Evolutionary conservation across 2,888 invertebrate genomes (phyloP), one percentile per base, ranked within the genome.

Genomic region (Polymixis lichenea): DNA sequence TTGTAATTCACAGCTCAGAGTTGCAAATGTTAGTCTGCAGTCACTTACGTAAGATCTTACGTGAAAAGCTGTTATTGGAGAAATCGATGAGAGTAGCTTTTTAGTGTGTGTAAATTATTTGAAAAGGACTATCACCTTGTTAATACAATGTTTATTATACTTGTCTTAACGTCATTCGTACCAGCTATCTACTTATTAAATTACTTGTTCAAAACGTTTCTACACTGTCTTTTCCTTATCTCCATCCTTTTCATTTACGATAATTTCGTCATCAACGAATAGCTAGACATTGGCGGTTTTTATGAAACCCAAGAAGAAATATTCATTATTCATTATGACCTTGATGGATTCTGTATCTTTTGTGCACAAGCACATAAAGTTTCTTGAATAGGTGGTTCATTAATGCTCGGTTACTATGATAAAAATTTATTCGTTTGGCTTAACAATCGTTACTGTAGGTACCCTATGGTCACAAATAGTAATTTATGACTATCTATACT

Each of bases 21-120:
- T 58, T 72, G 71, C 66, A 79, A 79, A 78, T 81, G 58, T 65
- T 19, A 65, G 51, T 61, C 25, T 71, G 64, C 72, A 61, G 67
- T 67, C 43, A 32, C 38, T 83, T 85, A 72, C 55, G 58, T 72
- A 83, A 85, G 17, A 43, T 56, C 61, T 72, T 77, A 81, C 28
- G 74, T 75, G 72, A 80, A 76, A 80, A 76, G 32, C 53, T 62
- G 66, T 11, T 75, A 56, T 15, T 13, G 51, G 83, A 73, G 83
- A 83, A 83, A 83, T 84, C 85, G 72, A 53, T n/a, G 68, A 68
- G 49, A 66, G 38, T n/a, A 64, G 25, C 53, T 49, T 65, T 46
- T 58, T 62, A 66, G 43, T 76, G 65, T 2, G 28, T 38, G 49
- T 55, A 53, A 68, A 49, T 68, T 65, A 79, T 58, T 73, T 55